Percentiles rank a stretch among this genome's conserved stretches.
Evolutionary conservation across 2,888 invertebrate genomes (phyloP).

Genomic region (Hemaris fuciformis): DNA sequence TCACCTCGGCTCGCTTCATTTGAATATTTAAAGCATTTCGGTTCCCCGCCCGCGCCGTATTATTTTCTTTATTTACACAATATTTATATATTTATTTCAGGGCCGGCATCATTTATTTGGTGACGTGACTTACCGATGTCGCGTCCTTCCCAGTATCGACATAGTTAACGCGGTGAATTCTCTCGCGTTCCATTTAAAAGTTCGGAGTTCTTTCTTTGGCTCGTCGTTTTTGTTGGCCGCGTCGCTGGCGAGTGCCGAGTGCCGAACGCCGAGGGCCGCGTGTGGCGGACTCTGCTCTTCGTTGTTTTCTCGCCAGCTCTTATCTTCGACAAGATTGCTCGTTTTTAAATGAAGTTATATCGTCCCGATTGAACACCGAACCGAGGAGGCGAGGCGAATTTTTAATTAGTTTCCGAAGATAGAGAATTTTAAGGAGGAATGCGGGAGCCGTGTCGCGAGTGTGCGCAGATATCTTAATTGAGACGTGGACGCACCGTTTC

Average conservation of each 20-base stretch:
- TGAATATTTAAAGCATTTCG: constrained; percentile 82
- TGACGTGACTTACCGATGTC: constrained; percentile 80
- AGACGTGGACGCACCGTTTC: constrained; percentile 63
- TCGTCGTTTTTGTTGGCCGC: constrained; percentile 63
- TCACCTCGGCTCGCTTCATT: constrained; percentile 80
- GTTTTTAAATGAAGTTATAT: constrained; percentile 82
- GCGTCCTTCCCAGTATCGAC: constrained; percentile 80
- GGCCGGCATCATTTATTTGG: constrained; percentile 76
- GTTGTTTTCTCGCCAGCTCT: constrained; percentile 78
- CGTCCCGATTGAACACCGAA: constrained; percentile 75
- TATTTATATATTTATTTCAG: constrained; percentile 80
- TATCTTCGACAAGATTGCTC: constrained; percentile 80
- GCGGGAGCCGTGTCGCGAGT: constrained; percentile 68
- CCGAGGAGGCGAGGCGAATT: constrained; percentile 76
- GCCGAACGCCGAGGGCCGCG: constrained; percentile 57
- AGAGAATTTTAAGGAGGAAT: constrained; percentile 77
- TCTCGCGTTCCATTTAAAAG: constrained; percentile 78
- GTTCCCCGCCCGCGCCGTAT: constrained; percentile 65
- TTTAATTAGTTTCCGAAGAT: constrained; percentile 82
- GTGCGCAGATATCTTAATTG: constrained; percentile 75
- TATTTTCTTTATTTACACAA: constrained; percentile 80
- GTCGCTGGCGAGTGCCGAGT: constrained; percentile 63
- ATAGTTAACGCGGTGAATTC: constrained; percentile 79
- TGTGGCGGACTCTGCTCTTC: constrained; percentile 75
- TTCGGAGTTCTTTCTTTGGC: constrained; percentile 67